Conservation (phyloP, 2,888 invertebrate species). For the Rhamphomyia laevipes region DNA sequence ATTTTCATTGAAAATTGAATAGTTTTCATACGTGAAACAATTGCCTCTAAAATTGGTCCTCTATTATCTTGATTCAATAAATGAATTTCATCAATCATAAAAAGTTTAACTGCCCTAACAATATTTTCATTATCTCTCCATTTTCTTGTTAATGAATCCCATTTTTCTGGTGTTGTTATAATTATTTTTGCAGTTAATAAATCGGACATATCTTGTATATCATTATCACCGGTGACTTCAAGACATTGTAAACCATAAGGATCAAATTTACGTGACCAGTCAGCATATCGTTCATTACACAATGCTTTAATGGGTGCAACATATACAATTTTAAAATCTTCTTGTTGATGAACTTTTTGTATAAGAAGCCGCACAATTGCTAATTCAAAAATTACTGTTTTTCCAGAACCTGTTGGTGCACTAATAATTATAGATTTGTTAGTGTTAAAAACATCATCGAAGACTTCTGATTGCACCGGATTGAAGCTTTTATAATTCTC, state of each 20-base stretch:
- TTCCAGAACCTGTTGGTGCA: constrained; percentile 75
- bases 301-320: constrained; percentile 74
- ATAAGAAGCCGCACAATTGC: constrained; percentile 53
- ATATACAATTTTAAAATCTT: constrained; percentile 60
- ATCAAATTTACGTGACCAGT: constrained; percentile 62
- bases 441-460: constrained; percentile 54
- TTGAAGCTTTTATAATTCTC: constrained; percentile 53
- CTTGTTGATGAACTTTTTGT: constrained; percentile 21
- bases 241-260: constrained; percentile 49
- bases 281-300: constrained; percentile 56
- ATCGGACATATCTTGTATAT: constrained; percentile 46
- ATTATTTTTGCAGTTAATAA: constrained; percentile 47
- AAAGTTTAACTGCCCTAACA: constrained; percentile 50
- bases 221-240: constrained; percentile 68
- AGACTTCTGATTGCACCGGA: constrained; percentile 56
- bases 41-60: constrained; percentile 67
- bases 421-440: constrained; percentile 62
- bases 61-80: constrained; percentile 57
- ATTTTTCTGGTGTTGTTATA: constrained; percentile 75
- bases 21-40: constrained; percentile 71
- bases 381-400: constrained; percentile 72
- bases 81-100: constrained; percentile 68
- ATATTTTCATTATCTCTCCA: constrained; percentile 56
- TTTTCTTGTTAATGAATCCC: constrained; percentile 66
- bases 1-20: constrained; percentile 39